Evolutionary conservation across 2,888 invertebrate species (phyloP).

Genomic region (Athalia rosae): DNA sequence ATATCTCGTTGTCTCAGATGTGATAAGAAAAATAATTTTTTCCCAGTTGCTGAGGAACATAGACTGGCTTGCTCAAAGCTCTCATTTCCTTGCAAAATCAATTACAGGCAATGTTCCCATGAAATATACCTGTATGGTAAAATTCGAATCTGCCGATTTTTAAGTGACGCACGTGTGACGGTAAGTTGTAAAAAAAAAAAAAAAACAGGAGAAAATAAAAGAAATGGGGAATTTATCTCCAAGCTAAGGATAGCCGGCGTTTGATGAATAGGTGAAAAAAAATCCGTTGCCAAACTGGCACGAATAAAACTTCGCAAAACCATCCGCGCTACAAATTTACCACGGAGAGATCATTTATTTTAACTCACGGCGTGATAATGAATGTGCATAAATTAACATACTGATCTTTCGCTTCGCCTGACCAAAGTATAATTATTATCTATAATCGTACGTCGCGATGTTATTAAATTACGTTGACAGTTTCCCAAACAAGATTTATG

Average conservation of each 20-base stretch:
- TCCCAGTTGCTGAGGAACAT: too few relatives aligned
- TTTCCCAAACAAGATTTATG: background rate
- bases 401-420: background rate
- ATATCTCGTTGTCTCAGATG: too few relatives aligned
- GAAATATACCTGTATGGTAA: too few relatives aligned
- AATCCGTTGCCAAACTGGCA: background rate
- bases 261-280: background rate
- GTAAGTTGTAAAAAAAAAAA: too few relatives aligned
- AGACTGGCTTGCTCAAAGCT: too few relatives aligned
- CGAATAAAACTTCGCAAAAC: slow-evolving; percentile 5
- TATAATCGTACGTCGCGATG: background rate
- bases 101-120: too few relatives aligned
- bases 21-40: too few relatives aligned
- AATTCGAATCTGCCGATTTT: too few relatives aligned
- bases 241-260: background rate
- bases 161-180: too few relatives aligned
- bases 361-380: background rate
- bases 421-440: background rate
- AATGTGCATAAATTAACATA: slow-evolving; percentile 23
- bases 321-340: background rate
- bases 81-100: too few relatives aligned
- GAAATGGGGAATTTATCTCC: too few relatives aligned
- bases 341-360: background rate
- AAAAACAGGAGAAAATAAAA: too few relatives aligned
- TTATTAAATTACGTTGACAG: background rate